These are phyloP conservation scores for Drosophila nannoptera DNA, from an alignment of 1,140 invertebrate species.

Conservation along the genomic window DNA sequence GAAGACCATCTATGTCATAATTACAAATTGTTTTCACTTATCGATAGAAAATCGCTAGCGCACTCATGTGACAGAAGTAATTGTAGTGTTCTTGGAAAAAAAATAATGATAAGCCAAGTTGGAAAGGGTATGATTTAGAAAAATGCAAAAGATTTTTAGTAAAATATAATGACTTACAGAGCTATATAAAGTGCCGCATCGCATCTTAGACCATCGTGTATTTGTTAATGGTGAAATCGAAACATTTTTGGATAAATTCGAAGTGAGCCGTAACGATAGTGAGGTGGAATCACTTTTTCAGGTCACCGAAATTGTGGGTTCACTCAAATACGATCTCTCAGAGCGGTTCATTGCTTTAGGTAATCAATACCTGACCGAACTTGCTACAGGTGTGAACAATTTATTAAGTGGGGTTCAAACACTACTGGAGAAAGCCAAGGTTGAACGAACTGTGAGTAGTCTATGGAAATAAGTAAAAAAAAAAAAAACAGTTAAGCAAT, in stretches of 20 bases:
- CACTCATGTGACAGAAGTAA: constrained; percentile 58
- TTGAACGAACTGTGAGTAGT: constrained; percentile 44
- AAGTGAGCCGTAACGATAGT: constrained; percentile 87
- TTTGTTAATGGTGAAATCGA: constrained; percentile 91
- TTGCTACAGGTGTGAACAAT: constrained; percentile 53
- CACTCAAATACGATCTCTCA: constrained; percentile 82
- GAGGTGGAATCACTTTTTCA: constrained; percentile 89
- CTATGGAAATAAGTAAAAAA: not conserved
- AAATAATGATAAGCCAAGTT: constrained; percentile 73
- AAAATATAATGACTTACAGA: constrained; percentile 80
- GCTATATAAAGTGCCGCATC: constrained; percentile 88
- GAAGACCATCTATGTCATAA: not conserved
- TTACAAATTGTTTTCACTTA: not conserved
- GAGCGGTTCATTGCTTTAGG: constrained; percentile 70
- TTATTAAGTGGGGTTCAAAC: constrained; percentile 50
- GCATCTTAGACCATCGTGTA: constrained; percentile 90
- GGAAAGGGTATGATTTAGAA: constrained; percentile 48
- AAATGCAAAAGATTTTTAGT: not conserved
- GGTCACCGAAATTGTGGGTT: constrained; percentile 87
- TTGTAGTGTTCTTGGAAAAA: constrained; percentile 23
- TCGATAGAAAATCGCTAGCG: constrained; percentile 16
- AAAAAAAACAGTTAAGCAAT: not conserved
- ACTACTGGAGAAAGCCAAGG: constrained; percentile 59
- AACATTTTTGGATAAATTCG: constrained; percentile 89
- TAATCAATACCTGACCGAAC: constrained; percentile 44